Evolutionary conservation across 2,113 vertebrate species (phyloP), one percentile per base, ranked within the genome.

Genomic region (Athene noctua): DNA sequence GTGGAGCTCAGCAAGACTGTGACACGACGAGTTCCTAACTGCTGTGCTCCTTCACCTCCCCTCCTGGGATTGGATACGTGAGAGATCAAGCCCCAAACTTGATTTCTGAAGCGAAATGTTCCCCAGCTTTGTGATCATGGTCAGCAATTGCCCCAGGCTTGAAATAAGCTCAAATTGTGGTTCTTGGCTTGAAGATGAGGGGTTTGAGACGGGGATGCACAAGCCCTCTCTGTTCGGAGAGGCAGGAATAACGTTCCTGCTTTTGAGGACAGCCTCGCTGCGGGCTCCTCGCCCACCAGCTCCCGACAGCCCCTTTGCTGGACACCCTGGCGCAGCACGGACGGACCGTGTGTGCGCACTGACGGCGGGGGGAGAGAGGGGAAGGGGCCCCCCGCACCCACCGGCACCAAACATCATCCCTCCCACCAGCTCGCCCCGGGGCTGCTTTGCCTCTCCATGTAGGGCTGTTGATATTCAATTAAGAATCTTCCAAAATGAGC

Each of bases 311-410:
- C 25, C 40, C 40, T 5, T 2, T 19, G 15, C 74, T 55, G 13
- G 17, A 6, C 18, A 4, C 17, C 57, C 19, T 2, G 11, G 3
- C 7, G 55, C 40, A 11, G 38, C 0, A 15, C 0, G 27, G 25
- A 12, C 15, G 5, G 65, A 9, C 25, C 22, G 19, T 13, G 10
- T 1, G 21, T 0, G 15, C 16, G 10, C 42, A 6, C 16, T 4
- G 10, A 18, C 1, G 26, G 21, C 2, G 54, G 26, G 6, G 52
- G 32, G 46, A 59, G 20, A 44, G 27, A 29, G 44, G 27, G 25
- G 13, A 25, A 38, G 21, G 29, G n/a, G 18, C 13, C 15, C n/a
- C 11, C 42, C 59, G 34, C 7, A 3, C 42, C 49, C 42, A 6
- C 5, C 10, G 25, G 26, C 14, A 23, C 5, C 32, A 23, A 38